Base-by-base conservation (phyloP, 2,113 vertebrate species). In the Motacilla alba region DNA sequence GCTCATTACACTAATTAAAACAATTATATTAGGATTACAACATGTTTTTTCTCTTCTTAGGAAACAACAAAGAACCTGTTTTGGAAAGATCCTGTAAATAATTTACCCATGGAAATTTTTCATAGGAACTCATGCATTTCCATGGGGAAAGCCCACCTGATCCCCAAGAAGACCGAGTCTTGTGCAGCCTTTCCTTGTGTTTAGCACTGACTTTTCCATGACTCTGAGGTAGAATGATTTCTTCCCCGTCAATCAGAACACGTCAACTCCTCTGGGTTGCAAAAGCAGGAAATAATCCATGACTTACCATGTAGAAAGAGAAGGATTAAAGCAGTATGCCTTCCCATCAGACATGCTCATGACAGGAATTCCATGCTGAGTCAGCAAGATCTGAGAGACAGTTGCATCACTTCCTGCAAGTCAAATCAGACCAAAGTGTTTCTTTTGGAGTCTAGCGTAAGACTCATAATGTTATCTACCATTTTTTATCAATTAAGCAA, bases 331-430 rank as follows among this genome's bases (percentile, higher is more conserved):
- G 96, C 99, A 99, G 97, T 99, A 99, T 2, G 99, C 99, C 97
- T 99, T 99, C 75, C 99, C 99, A 55, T 99, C 99, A 6, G 99
- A 99, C 95, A 99, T 98, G 58, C 98, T 98, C 89, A 99, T 98
- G 59, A 99, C 98, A 2, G 99, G 99, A 62, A 99, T 99, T 10
- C 99, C 99, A 55, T 99, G 99, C 95, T 99, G 99, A 10, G 99
- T 99, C 96, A 99, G 97, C 96, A 99, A 96, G 89, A 99, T 99
- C 97, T 99, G 99, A 55, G 98, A 99, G 23, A 99, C 98, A 0
- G 98, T 99, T 87, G 97, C 97, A 82, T 99, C 99, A 50, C 98
- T 98, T 91, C 99, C 99, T 99, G 15, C 46, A 88, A 86, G 91
- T 44, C 68, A 95, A 94, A 89, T 37, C n/a, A 90, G n/a, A 91